These are phyloP conservation scores for Poeciliopsis turneri DNA, from an alignment of 2,797 vertebrate genomes.

Conservation along the genomic window DNA sequence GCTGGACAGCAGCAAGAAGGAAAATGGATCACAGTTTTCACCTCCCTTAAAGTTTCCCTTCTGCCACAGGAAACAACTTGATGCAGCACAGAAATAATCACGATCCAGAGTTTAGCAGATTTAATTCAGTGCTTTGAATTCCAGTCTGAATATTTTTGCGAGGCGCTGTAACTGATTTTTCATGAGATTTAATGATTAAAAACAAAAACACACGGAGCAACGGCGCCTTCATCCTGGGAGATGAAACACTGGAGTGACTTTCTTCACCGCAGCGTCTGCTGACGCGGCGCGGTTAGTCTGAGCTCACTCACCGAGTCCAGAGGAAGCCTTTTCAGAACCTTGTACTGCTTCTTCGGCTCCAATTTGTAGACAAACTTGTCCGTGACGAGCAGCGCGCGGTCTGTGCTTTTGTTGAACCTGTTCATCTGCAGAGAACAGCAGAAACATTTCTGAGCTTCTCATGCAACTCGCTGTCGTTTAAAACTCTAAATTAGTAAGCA, in stretches of 20 bases:
- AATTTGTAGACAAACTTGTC: constrained; percentile 91
- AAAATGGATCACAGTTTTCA: neutral
- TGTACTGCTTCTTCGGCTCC: constrained; percentile 86
- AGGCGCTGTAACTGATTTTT: neutral
- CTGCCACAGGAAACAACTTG: neutral
- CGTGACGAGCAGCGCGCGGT: constrained; percentile 88
- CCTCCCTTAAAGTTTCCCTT: neutral
- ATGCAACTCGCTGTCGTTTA: no score
- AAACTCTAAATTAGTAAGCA: neutral
- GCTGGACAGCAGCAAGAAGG: neutral
- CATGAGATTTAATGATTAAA: neutral
- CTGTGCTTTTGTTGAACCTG: constrained; percentile 87
- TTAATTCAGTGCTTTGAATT: no score
- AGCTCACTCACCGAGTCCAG: constrained; percentile 83
- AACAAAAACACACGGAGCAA: neutral
- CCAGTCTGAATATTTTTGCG: neutral
- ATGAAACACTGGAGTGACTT: neutral
- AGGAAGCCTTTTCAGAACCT: constrained; percentile 84
- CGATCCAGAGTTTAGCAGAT: no score
- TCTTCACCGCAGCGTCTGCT: neutral
- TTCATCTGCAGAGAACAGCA: constrained; percentile 80
- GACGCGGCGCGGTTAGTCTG: no score
- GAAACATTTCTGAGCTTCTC: neutral
- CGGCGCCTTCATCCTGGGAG: neutral
- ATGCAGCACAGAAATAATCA: no score